Percentiles rank a stretch among this genome's conserved stretches.
phyloP scores from a whole-genome alignment of 1,140 invertebrate species.

The Ridgeia piscesae region DNA sequence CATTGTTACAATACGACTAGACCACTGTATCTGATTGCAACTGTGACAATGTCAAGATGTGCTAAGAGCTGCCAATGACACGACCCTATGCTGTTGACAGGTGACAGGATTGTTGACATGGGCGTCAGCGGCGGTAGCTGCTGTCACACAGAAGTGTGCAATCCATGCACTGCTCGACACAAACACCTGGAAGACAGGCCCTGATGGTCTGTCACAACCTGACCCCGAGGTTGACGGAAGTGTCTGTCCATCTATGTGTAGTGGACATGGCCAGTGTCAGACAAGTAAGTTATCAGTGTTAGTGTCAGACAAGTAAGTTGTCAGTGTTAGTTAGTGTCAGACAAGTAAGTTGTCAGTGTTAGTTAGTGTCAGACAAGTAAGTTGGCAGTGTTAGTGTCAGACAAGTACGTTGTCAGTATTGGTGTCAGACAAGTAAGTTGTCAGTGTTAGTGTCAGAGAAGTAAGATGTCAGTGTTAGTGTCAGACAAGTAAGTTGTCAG shows the following conservation, averaged over 20 bases:
- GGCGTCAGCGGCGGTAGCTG: neutral
- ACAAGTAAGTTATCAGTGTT: neutral
- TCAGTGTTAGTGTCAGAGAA: no score
- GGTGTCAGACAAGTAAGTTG: no score
- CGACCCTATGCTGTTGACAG: neutral
- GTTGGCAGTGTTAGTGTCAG: no score
- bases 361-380: no score
- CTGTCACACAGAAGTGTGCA: neutral
- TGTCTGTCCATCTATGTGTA: neutral
- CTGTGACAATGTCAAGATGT: neutral
- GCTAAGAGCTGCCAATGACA: neutral
- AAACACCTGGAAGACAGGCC: neutral
- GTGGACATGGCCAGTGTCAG: neutral
- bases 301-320: neutral
- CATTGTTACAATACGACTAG: neutral
- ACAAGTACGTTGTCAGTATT: no score
- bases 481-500: no score
- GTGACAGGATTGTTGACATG: neutral
- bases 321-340: no score
- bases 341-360: no score
- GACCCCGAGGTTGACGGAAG: neutral
- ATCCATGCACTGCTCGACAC: neutral
- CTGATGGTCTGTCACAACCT: neutral
- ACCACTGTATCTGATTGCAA: neutral
- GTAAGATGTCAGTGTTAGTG: no score